These are phyloP conservation scores for Auanema sp. DNA, from an alignment of 2,888 invertebrate genomes.

Conservation along the genomic window DNA sequence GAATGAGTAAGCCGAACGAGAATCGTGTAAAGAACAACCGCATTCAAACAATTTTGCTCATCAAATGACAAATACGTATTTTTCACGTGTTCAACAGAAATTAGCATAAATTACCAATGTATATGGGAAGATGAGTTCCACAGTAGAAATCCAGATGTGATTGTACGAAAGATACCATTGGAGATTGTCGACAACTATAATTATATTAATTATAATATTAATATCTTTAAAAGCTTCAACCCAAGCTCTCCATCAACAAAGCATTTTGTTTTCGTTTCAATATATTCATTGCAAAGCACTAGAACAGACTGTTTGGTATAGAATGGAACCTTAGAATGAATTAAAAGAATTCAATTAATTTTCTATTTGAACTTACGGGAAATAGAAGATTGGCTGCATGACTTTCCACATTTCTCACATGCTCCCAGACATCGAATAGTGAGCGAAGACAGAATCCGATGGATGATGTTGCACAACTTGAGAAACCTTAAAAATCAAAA, in stretches of 20 bases:
- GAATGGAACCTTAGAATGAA: not conserved
- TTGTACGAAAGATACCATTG: no score
- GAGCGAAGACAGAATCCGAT: slow-evolving; percentile 15
- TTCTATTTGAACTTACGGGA: slow-evolving; percentile 5
- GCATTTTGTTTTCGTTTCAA: not conserved
- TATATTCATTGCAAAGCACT: not conserved
- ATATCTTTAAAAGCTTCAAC: not conserved
- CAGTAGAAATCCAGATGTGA: no score
- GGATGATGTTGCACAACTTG: no score
- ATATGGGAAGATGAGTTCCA: no score
- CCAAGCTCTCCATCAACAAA: not conserved
- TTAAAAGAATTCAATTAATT: not conserved
- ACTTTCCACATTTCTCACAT: slow-evolving; percentile 14
- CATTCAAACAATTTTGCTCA: no score
- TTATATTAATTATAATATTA: no score
- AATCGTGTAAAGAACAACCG: not conserved
- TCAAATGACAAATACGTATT: no score
- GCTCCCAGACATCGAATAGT: slow-evolving; percentile 21
- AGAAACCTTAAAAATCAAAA: no score
- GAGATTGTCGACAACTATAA: no score
- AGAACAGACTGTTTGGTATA: not conserved
- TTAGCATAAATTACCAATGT: no score
- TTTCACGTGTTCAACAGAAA: no score
- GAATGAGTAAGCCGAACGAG: no score
- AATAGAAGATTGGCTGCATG: slow-evolving; percentile 17